phyloP scores from a whole-genome alignment of 2,888 invertebrate species.

The Steinernema hermaphroditum region DNA sequence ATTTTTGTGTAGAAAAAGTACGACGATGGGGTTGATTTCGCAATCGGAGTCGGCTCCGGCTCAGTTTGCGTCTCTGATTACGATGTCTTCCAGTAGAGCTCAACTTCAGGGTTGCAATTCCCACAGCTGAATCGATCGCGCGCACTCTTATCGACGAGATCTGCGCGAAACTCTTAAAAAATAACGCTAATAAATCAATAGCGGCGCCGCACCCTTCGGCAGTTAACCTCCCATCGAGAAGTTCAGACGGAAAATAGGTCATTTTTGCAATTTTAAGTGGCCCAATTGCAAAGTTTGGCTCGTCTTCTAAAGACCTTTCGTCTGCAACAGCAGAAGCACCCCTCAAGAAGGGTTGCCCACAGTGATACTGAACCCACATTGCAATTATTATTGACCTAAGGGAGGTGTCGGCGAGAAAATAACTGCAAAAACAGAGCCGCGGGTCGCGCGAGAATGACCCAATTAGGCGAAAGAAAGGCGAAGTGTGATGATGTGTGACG shows the following conservation, averaged over 20 bases:
- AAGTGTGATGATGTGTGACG: constrained; percentile 31
- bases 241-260: neutral
- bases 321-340: neutral
- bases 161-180: neutral
- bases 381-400: constrained; percentile 20
- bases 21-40: too few relatives aligned
- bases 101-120: too few relatives aligned
- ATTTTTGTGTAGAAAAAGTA: too few relatives aligned
- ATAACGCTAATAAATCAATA: neutral
- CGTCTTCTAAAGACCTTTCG: neutral
- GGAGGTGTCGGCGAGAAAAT: constrained; percentile 3
- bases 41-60: too few relatives aligned
- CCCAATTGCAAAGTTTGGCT: neutral
- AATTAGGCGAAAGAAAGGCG: constrained; percentile 14
- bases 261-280: neutral
- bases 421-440: constrained; percentile 25
- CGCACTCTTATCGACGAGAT: too few relatives aligned
- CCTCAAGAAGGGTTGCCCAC: neutral
- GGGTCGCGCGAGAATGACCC: constrained; percentile 16
- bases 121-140: too few relatives aligned
- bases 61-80: too few relatives aligned
- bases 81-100: too few relatives aligned
- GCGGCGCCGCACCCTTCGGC: neutral
- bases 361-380: neutral
- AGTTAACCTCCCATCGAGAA: too few relatives aligned